Percentiles rank a stretch among this genome's conserved stretches.
Evolutionary conservation across 2,797 vertebrate genomes (phyloP).

Genomic region (Myripristis jacobus): DNA sequence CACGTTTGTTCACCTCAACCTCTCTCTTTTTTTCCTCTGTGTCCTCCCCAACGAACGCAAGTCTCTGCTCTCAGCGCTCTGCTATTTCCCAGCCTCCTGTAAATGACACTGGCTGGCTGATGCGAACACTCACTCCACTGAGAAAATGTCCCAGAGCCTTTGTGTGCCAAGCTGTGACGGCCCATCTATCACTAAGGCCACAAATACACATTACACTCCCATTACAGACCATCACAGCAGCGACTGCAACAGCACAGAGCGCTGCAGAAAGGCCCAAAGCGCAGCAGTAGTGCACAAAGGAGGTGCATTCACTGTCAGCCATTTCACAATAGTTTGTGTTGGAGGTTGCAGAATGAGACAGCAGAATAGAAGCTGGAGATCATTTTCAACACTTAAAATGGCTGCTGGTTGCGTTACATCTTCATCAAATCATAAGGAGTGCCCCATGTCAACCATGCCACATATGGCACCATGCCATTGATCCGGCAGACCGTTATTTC

Average conservation of each 20-base stretch:
- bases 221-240: conserved; percentile 72
- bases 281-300: background rate
- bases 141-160: conserved; percentile 79
- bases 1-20: conserved; percentile 21
- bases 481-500: too few species aligned
- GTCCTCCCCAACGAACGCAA: conserved; percentile 52
- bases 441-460: background rate
- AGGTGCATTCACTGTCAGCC: conserved; percentile 27
- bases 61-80: conserved; percentile 74
- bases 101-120: conserved; percentile 81
- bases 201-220: conserved; percentile 78
- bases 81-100: conserved; percentile 83
- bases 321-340: conserved; percentile 36
- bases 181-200: conserved; percentile 76
- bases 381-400: conserved; percentile 18
- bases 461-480: too few species aligned
- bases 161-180: conserved; percentile 73
- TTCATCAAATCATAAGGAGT: background rate
- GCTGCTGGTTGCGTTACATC: background rate
- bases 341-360: conserved; percentile 36
- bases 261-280: conserved; percentile 30
- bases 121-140: conserved; percentile 82
- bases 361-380: conserved; percentile 27
- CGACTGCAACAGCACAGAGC: conserved; percentile 55
- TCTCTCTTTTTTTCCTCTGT: conserved; percentile 35